Evolutionary conservation across 2,113 vertebrate species (phyloP), one percentile per base, ranked within the genome.

Genomic region (Prunella fulvescens): DNA sequence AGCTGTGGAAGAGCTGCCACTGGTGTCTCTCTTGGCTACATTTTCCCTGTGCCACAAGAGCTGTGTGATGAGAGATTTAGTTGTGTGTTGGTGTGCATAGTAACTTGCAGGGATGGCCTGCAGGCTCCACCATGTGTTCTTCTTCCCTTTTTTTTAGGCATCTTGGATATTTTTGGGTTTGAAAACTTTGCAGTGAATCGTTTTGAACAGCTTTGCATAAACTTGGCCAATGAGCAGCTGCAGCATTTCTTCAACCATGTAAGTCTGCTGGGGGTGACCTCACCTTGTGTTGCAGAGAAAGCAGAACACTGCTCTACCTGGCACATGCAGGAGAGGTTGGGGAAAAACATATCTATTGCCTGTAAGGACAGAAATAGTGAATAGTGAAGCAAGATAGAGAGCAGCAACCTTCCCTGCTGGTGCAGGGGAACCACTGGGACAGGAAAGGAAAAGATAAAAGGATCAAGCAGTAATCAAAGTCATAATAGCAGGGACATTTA

Each of bases 81-180:
- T 39, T 87, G 5, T 74, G 29, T 80, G 10, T 29, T 83, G 35
- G 15, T 51, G 7, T 66, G 35, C 4, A 4, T 6, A 33, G n/a
- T 19, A 80, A 20, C 45, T 48, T 85, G 44, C 14, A 47, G 31
- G 26, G 29, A 8, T 29, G 7, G 11, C 73, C 29, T 94, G 23
- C 58, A 51, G 60, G 11, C 11, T 92, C 29, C 15, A 4, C 50
- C 3, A 15, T 69, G 40, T 72, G 19, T 19, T 89, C 19, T 29
- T 88, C 51, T 91, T 37, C 37, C 44, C 15, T 9, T 24, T 28
- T 92, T 92, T 94, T 54, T 70, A 98, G 98, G 98, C 35, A 98
- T 98, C 72, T 72, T 98, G 71, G 98, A 98, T 95, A 98, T 98
- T 92, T 98, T 98, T 91, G 98, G 98, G 5, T 98, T 98, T 96